Conservation (phyloP, 2,888 invertebrate genomes). For the Drosophila greeni region DNA sequence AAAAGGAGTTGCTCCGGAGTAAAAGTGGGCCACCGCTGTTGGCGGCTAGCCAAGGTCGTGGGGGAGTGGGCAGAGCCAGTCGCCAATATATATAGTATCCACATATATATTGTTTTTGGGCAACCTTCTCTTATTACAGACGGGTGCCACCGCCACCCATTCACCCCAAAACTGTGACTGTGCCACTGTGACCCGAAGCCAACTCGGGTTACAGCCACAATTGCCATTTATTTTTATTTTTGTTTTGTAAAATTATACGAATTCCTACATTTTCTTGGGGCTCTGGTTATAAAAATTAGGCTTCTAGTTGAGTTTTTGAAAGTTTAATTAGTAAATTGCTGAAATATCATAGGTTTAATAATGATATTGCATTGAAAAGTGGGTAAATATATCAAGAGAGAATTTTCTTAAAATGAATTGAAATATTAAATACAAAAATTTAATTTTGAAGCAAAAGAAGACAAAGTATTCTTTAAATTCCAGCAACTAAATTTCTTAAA, state of each 20-base stretch:
- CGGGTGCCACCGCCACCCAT: conserved; percentile 35
- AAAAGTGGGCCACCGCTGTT: conserved; percentile 62
- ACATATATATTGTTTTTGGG: conserved; percentile 8
- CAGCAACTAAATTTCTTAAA: too few species aligned
- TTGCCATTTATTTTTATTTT: background rate
- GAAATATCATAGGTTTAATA: too few species aligned
- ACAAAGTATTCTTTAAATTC: too few species aligned
- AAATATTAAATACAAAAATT: too few species aligned
- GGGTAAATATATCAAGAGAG: background rate
- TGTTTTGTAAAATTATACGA: background rate
- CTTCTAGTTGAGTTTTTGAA: background rate
- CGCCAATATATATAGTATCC: conserved; percentile 16
- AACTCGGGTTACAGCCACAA: conserved; percentile 25
- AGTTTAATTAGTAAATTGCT: background rate
- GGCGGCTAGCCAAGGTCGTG: conserved; percentile 54
- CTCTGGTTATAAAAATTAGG: background rate
- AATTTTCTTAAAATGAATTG: too few species aligned
- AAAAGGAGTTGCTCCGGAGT: conserved; percentile 33
- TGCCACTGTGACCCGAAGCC: conserved; percentile 31
- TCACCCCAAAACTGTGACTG: conserved; percentile 28
- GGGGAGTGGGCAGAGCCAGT: conserved; percentile 49
- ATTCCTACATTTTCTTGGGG: background rate
- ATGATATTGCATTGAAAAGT: background rate
- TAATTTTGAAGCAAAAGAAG: too few species aligned
- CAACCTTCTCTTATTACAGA: conserved; percentile 39